These are phyloP conservation scores for Lepidurus arcticus DNA, from an alignment of 1,140 invertebrate genomes.

Conservation along the genomic window DNA sequence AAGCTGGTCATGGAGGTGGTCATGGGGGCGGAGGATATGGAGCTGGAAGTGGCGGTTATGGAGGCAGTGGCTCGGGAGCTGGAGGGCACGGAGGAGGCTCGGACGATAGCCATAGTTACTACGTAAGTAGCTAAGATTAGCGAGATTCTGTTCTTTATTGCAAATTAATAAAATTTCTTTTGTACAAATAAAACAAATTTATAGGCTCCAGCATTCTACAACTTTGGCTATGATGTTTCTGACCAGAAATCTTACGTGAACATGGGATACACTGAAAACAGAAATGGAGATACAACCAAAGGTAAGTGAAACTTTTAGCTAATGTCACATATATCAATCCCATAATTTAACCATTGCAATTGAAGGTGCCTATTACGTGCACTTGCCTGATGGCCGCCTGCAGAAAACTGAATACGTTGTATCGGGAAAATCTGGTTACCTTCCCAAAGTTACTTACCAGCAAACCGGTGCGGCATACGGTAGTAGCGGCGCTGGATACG, in stretches of 20 bases:
- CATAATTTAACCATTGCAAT: neutral
- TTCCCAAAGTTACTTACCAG: conserved; percentile 38
- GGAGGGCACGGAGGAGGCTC: neutral
- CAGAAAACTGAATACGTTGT: conserved; percentile 38
- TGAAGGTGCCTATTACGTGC: conserved; percentile 34
- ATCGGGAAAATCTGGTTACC: conserved; percentile 36
- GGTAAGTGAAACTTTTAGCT: conserved; percentile 31
- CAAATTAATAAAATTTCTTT: neutral
- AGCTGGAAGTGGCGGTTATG: too few species aligned
- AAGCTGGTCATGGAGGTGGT: too few species aligned
- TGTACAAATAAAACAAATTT: neutral
- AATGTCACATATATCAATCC: neutral
- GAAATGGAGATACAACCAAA: conserved; percentile 37
- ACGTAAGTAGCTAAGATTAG: neutral
- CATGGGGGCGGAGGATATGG: too few species aligned
- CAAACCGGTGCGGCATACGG: too few species aligned
- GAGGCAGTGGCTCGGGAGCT: too few species aligned
- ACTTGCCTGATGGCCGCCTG: conserved; percentile 38
- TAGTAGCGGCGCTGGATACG: neutral
- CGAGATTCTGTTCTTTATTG: too few species aligned
- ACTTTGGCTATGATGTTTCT: conserved; percentile 38
- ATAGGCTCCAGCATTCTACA: conserved; percentile 33
- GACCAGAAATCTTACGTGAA: conserved; percentile 37
- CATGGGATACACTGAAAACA: conserved; percentile 38
- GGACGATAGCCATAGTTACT: neutral